phyloP scores from a whole-genome alignment of 2,113 vertebrate genomes.

The Parus major region DNA sequence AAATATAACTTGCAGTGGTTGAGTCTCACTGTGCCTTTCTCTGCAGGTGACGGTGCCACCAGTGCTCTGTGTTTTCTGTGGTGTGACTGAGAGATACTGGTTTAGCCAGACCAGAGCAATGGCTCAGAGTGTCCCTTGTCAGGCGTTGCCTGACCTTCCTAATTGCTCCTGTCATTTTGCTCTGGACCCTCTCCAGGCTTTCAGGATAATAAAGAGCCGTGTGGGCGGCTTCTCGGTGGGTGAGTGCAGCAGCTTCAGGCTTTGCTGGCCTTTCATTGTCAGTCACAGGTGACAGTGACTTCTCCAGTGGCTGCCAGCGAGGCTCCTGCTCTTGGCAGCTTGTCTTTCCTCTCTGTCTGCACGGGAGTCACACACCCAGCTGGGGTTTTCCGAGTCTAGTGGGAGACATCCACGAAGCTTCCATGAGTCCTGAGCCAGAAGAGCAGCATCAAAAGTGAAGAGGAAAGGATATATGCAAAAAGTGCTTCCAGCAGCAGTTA shows the following conservation, averaged over 20 bases:
- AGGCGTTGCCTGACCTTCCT: background rate
- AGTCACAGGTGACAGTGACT: background rate
- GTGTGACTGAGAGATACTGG: background rate
- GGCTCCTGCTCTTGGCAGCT: background rate
- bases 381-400: rapidly evolving
- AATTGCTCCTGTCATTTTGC: background rate
- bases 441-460: background rate
- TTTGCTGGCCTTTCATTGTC: background rate
- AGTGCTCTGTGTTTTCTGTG: background rate
- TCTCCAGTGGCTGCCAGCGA: background rate
- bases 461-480: background rate
- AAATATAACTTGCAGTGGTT: background rate
- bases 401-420: rapidly evolving
- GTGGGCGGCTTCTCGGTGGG: background rate
- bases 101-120: background rate
- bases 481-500: background rate
- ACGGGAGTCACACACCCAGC: background rate
- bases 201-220: background rate
- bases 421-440: background rate
- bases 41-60: background rate
- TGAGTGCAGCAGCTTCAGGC: background rate
- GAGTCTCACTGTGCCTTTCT: background rate
- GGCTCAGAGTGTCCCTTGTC: background rate
- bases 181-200: background rate
- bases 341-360: background rate